Conservation (phyloP, 2,113 vertebrate species). For the Ochotona princeps region DNA sequence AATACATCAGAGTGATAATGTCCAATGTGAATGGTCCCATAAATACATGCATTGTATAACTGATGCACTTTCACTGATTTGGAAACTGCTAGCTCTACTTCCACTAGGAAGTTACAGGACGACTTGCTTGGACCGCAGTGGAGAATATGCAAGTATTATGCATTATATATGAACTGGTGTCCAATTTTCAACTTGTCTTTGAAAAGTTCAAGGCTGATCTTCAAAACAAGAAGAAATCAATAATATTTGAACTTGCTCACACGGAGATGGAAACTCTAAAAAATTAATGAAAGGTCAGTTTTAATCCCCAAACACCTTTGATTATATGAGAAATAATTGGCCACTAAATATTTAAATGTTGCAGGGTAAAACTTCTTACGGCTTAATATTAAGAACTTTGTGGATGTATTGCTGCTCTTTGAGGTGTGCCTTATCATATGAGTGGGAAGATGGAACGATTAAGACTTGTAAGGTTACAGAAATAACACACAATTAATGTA, state of each 20-base stretch:
- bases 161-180: conserved; percentile 38
- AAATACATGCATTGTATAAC: not conserved
- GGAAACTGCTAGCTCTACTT: not conserved
- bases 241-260: conserved; percentile 49
- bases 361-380: not conserved
- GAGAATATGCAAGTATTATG: not conserved
- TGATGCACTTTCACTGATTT: not conserved
- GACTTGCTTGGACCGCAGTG: not conserved
- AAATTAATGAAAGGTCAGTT: conserved; percentile 29
- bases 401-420: not conserved
- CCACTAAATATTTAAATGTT: not conserved
- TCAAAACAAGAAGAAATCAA: conserved; percentile 58
- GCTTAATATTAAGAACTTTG: not conserved
- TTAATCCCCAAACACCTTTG: conserved; percentile 11
- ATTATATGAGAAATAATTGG: not conserved
- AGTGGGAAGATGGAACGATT: not conserved
- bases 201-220: conserved; percentile 52
- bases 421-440: not conserved
- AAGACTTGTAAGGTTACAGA: not conserved
- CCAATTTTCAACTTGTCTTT: conserved; percentile 58
- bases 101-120: not conserved
- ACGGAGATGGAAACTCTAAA: conserved; percentile 7
- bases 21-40: conserved; percentile 21
- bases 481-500: not conserved
- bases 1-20: not conserved